phyloP scores from a whole-genome alignment of 1,140 invertebrate species.

The Lycorma delicatula region DNA sequence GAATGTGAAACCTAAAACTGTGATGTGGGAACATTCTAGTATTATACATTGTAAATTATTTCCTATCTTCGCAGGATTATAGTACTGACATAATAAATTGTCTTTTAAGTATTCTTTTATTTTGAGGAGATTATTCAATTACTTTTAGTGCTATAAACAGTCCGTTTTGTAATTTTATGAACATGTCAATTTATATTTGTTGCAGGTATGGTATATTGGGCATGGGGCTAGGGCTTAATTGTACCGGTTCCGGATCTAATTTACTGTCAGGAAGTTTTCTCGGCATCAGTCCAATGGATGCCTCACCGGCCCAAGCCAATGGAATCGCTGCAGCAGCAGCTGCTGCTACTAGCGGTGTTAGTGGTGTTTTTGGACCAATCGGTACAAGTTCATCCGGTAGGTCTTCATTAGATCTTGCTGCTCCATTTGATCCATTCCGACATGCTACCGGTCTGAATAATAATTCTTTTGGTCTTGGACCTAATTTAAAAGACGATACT shows the following conservation, averaged over 20 bases:
- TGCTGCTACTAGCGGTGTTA: constrained; percentile 46
- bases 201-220: constrained; percentile 75
- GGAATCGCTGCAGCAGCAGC: constrained; percentile 45
- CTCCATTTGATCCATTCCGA: constrained; percentile 61
- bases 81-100: too few relatives aligned
- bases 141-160: too few relatives aligned
- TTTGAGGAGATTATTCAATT: too few relatives aligned
- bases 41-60: too few relatives aligned
- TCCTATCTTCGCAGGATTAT: too few relatives aligned
- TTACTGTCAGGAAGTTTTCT: constrained; percentile 2
- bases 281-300: constrained; percentile 49
- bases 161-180: too few relatives aligned
- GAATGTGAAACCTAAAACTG: too few relatives aligned
- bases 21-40: too few relatives aligned
- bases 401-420: constrained; percentile 39
- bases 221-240: constrained; percentile 71
- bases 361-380: constrained; percentile 68
- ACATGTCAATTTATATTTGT: too few relatives aligned
- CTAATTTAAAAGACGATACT: background rate
- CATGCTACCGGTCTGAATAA: constrained; percentile 63
- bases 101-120: too few relatives aligned
- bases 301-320: constrained; percentile 47
- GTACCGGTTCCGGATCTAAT: constrained; percentile 33
- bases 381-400: constrained; percentile 46
- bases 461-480: constrained; percentile 55